phyloP scores from a whole-genome alignment of 2,888 invertebrate genomes.

The Odontocolon sp. region DNA sequence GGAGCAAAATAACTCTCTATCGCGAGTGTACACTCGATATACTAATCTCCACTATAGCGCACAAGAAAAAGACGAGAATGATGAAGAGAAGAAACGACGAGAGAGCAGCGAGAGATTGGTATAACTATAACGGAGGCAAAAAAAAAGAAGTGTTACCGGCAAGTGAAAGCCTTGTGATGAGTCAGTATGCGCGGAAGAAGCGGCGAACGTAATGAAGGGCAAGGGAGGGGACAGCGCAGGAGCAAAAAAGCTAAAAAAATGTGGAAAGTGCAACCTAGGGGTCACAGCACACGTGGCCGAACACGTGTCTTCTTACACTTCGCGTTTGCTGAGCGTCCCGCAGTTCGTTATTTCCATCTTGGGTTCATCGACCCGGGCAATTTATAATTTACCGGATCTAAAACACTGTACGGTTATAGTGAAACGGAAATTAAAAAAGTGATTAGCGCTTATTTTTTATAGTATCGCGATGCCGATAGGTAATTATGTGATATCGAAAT shows the following conservation, averaged over 20 bases:
- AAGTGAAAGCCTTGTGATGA: slow-evolving; percentile 20
- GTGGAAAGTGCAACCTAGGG: slow-evolving; percentile 43
- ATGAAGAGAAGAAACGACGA: no score
- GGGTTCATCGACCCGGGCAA: background rate
- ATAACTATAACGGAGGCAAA: slow-evolving; percentile 14
- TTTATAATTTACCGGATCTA: background rate
- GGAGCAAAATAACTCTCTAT: background rate
- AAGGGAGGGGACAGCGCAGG: background rate
- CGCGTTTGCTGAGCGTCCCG: slow-evolving; percentile 16
- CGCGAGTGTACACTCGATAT: background rate
- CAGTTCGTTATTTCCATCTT: slow-evolving; percentile 57
- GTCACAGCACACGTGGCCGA: slow-evolving; percentile 64
- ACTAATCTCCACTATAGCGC: background rate
- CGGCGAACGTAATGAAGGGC: background rate
- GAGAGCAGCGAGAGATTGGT: slow-evolving; percentile 5
- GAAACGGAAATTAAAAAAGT: background rate
- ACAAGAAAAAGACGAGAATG: slow-evolving; percentile 20
- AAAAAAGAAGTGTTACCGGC: background rate
- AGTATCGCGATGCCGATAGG: background rate
- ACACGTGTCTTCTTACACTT: slow-evolving; percentile 72
- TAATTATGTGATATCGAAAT: no score
- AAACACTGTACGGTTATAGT: background rate
- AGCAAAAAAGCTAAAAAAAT: slow-evolving; percentile 6
- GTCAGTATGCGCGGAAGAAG: slow-evolving; percentile 26
- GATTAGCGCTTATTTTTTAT: background rate